Conservation (phyloP, 2,113 vertebrate species). For the Datnioides undecimradiatus region DNA sequence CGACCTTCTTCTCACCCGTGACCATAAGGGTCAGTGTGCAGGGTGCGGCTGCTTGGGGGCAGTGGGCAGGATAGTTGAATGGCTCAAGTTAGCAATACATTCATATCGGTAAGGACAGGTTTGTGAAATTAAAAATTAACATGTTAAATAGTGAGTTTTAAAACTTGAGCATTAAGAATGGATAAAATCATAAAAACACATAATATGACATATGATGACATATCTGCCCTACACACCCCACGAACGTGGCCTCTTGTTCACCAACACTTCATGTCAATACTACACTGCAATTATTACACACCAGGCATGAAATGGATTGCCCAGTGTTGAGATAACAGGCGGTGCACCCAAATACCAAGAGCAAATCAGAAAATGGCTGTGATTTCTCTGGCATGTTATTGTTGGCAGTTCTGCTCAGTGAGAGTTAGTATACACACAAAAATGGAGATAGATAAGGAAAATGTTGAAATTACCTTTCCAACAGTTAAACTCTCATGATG, state of each 20-base stretch:
- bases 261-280: slow-evolving; percentile 26
- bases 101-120: slow-evolving; percentile 4
- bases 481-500: slow-evolving; percentile 25
- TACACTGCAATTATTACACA: slow-evolving; percentile 36
- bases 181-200: slow-evolving; percentile 17
- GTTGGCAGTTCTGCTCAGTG: slow-evolving; percentile 51
- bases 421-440: slow-evolving; percentile 38
- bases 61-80: slow-evolving; percentile 29
- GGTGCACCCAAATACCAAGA: slow-evolving; percentile 9
- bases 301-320: slow-evolving; percentile 45
- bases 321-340: slow-evolving; percentile 40
- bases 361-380: slow-evolving; percentile 28
- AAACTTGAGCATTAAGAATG: neutral
- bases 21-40: slow-evolving; percentile 70
- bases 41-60: slow-evolving; percentile 30
- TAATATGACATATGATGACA: neutral
- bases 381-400: slow-evolving; percentile 55
- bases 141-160: neutral
- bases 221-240: slow-evolving; percentile 9
- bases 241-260: slow-evolving; percentile 22
- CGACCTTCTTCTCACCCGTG: slow-evolving; percentile 72
- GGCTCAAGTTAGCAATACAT: slow-evolving; percentile 27
- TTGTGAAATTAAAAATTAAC: neutral
- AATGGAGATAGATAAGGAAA: slow-evolving; percentile 53
- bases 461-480: slow-evolving; percentile 50